phyloP scores from a whole-genome alignment of 1,140 invertebrate genomes.

The Conopomorpha cramerella region DNA sequence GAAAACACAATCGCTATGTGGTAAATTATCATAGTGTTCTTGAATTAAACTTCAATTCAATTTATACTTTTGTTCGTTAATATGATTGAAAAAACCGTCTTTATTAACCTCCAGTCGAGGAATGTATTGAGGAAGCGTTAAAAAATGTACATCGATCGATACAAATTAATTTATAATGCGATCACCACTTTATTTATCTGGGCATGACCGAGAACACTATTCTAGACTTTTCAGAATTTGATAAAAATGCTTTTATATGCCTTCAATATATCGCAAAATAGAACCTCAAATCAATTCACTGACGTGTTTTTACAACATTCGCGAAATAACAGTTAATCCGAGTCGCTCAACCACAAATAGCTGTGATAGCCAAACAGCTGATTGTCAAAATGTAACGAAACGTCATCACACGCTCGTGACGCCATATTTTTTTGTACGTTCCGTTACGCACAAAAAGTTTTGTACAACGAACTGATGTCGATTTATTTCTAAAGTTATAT shows the following conservation, averaged over 20 bases:
- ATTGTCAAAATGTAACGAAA: not conserved
- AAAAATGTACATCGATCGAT: slow-evolving; percentile 9
- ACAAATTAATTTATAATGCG: not conserved
- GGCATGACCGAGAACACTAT: not conserved
- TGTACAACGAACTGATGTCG: not conserved
- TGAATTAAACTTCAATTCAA: not conserved
- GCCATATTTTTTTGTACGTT: not conserved
- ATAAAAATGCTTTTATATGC: not conserved
- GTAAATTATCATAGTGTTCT: slow-evolving; percentile 5
- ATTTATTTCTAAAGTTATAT: not conserved
- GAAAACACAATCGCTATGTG: too few relatives aligned
- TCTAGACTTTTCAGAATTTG: not conserved
- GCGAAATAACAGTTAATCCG: slow-evolving; percentile 17
- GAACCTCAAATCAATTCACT: slow-evolving; percentile 15
- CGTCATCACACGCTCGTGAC: not conserved
- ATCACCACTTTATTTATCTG: not conserved
- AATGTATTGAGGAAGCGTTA: slow-evolving; percentile 9
- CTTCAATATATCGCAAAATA: not conserved
- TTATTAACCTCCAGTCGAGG: not conserved
- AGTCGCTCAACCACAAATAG: not conserved
- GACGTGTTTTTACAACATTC: slow-evolving; percentile 34
- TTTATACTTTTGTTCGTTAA: not conserved
- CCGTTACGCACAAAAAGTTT: not conserved
- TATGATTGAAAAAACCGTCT: not conserved
- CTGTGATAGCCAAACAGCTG: not conserved